phyloP scores from a whole-genome alignment of 2,113 vertebrate species.

The Gallinago jamesoni region DNA sequence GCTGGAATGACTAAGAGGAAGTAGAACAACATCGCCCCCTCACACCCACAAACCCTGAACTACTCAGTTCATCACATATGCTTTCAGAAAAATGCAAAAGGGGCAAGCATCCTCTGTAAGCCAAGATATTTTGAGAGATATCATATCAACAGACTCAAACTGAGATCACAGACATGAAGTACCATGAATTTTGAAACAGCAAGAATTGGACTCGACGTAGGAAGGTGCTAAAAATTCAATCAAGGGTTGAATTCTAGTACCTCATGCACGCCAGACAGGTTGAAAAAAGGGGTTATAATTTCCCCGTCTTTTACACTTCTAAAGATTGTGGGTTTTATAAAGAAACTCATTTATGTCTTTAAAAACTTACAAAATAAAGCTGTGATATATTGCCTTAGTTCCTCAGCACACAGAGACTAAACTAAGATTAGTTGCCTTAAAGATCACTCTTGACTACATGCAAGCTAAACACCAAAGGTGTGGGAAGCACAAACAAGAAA shows the following conservation, averaged over 20 bases:
- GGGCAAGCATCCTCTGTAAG: background rate
- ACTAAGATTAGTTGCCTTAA: slow-evolving; percentile 25
- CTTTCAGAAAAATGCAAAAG: slow-evolving; percentile 12
- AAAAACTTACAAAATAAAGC: slow-evolving; percentile 11
- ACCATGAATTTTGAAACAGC: background rate
- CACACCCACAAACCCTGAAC: slow-evolving; percentile 50
- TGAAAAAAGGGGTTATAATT: slow-evolving; percentile 10
- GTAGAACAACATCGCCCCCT: slow-evolving; percentile 56
- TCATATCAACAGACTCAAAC: slow-evolving; percentile 21
- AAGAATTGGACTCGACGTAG: background rate
- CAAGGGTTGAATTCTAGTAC: background rate
- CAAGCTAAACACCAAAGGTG: background rate
- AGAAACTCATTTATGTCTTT: slow-evolving; percentile 18
- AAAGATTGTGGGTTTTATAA: background rate
- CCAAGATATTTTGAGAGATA: slow-evolving; percentile 33
- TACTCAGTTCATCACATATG: slow-evolving; percentile 12
- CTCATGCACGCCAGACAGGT: slow-evolving; percentile 8
- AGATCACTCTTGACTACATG: slow-evolving; percentile 21
- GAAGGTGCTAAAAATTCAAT: slow-evolving; percentile 26
- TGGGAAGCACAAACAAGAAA: background rate
- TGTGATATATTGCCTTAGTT: background rate
- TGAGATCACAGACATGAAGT: slow-evolving; percentile 9
- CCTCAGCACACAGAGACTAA: background rate
- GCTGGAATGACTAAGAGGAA: slow-evolving; percentile 64
- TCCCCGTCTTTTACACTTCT: slow-evolving; percentile 3